Base-by-base conservation (phyloP, 1,140 invertebrate species). In the Physella acuta region DNA sequence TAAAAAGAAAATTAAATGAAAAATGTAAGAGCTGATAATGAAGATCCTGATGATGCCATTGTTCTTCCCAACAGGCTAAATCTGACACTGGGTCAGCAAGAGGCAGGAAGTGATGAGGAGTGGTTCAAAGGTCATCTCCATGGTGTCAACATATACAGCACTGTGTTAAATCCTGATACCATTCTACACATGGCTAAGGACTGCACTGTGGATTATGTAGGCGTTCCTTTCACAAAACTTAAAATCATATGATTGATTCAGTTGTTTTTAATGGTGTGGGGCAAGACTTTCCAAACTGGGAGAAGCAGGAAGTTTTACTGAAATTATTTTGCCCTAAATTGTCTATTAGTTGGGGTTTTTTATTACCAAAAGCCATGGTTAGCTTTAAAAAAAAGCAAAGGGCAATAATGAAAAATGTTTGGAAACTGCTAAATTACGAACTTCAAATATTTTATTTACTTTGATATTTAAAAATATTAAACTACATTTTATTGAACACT, bases 121-220 rank as follows among this genome's bases (percentile, higher is more conserved):
- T 66, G 55, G 28, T 76, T 79, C 69, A 61, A 71, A 55, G 78
- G 78, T 37, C 69, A 76, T 52, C 31, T 79, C 16, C 73, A 72
- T 62, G 73, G 75, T 33, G 56, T 74, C 1, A 78, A 76, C 51
- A 53, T 79, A 2, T 78, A 75, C 67, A 72, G 67, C 31, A 31
- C 34, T 16, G 39, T 53, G 11, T 52, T 79, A 26, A 67, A 61
- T 28, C 30, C 56, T 1, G 63, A 59, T 14, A 28, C 49, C n/a
- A 74, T 79, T 14, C 11, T 52, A 24, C 39, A 31, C 2, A 63
- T 75, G 68, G 66, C 72, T 52, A 33, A 17, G 26, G 36, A 24
- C 5, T 37, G 39, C 36, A 14, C 37, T 11, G 17, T 62, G 3
- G 16, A 1, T 24, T 39, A 5, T 30, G 60, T 49, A 30, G n/a